Percentiles rank a stretch among this genome's conserved stretches.
Evolutionary conservation across 1,140 invertebrate genomes (phyloP).

Genomic region (Penaeus vannamei): DNA sequence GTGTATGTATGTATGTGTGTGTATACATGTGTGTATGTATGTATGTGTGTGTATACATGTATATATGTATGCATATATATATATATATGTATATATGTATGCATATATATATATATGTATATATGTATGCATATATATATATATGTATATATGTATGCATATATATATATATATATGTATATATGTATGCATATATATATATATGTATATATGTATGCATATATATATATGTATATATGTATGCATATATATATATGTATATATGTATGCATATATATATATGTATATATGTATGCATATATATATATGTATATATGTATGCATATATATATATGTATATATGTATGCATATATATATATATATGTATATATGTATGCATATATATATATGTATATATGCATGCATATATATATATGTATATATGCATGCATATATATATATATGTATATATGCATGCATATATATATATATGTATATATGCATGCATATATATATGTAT

Average conservation of each 20-base stretch:
- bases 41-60: not conserved
- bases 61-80: not conserved
- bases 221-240: not conserved
- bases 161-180: not conserved
- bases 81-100: not conserved
- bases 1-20: too few relatives aligned
- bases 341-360: not conserved
- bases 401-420: not conserved
- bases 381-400: not conserved
- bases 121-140: not conserved
- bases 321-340: not conserved
- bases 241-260: not conserved
- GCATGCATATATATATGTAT: not conserved
- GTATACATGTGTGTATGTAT: not conserved
- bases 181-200: not conserved
- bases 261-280: not conserved
- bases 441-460: not conserved
- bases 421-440: not conserved
- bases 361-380: not conserved
- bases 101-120: not conserved
- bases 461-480: not conserved
- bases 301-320: not conserved
- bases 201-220: not conserved
- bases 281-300: not conserved
- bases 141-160: not conserved